Evolutionary conservation across 2,113 vertebrate species (phyloP).

Genomic region (Phaetusa simplex): DNA sequence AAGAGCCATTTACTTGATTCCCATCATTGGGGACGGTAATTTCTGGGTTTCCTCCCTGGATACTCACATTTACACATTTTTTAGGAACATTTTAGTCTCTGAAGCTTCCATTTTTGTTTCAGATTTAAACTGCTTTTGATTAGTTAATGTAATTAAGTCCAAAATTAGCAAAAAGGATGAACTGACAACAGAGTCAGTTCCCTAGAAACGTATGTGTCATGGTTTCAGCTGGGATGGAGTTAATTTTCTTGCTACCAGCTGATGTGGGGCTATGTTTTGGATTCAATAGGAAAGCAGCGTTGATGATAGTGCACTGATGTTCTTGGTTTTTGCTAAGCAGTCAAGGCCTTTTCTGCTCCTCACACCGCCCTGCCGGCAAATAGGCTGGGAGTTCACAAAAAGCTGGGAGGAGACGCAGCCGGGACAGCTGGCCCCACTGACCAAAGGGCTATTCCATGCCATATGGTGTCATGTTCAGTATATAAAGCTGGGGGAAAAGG

Average conservation of each 20-base stretch:
- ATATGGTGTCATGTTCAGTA: neutral
- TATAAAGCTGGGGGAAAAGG: neutral
- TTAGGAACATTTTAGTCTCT: neutral
- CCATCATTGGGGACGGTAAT: neutral
- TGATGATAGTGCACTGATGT: neutral
- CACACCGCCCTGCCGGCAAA: neutral
- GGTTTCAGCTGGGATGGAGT: too few species aligned
- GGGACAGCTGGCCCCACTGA: neutral
- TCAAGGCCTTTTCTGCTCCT: neutral
- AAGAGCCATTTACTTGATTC: neutral
- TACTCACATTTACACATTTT: neutral
- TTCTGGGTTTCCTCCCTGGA: neutral
- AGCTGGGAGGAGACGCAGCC: neutral
- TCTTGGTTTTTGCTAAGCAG: neutral
- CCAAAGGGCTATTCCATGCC: neutral
- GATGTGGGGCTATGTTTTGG: neutral
- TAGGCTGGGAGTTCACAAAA: neutral
- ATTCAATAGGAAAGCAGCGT: neutral
- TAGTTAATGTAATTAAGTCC: neutral
- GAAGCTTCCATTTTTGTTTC: neutral
- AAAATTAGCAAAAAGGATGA: neutral
- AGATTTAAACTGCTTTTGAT: neutral
- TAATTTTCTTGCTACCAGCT: too few species aligned
- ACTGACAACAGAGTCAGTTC: neutral
- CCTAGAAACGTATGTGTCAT: neutral